Percentiles rank a stretch among this genome's conserved stretches.
phyloP scores from a whole-genome alignment of 2,797 vertebrate genomes.

The Choloepus didactylus region DNA sequence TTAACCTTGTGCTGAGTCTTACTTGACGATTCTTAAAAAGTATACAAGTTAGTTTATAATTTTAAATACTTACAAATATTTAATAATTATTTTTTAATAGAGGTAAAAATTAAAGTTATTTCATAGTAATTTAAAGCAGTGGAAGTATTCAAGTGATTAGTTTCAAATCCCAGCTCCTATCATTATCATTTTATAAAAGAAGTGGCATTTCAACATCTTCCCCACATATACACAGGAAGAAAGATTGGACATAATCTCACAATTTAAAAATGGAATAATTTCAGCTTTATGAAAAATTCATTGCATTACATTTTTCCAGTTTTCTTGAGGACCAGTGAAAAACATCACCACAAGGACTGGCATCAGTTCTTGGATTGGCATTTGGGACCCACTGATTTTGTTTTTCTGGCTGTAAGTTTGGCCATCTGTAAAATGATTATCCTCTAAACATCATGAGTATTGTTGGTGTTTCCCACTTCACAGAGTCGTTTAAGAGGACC shows the following conservation, averaged over 20 bases:
- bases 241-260: not conserved
- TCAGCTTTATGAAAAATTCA: conserved; percentile 15
- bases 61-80: conserved; percentile 38
- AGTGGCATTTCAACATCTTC: not conserved
- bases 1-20: conserved; percentile 7
- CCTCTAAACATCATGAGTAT: not conserved
- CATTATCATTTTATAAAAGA: conserved; percentile 50
- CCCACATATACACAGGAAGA: not conserved
- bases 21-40: conserved; percentile 32
- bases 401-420: conserved; percentile 15
- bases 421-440: not conserved
- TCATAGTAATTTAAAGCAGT: conserved; percentile 28
- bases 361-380: conserved; percentile 12
- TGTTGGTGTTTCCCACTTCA: not conserved
- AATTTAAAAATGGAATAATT: conserved; percentile 51
- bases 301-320: conserved; percentile 2
- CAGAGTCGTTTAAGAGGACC: not conserved
- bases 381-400: not conserved
- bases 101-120: not conserved
- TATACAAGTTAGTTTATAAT: not conserved
- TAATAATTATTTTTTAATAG: not conserved
- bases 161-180: conserved; percentile 55
- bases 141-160: conserved; percentile 36
- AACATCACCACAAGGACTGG: not conserved
- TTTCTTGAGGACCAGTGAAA: conserved; percentile 34